phyloP scores from a whole-genome alignment of 1,140 invertebrate genomes.

The Vollenhovia emeryi region DNA sequence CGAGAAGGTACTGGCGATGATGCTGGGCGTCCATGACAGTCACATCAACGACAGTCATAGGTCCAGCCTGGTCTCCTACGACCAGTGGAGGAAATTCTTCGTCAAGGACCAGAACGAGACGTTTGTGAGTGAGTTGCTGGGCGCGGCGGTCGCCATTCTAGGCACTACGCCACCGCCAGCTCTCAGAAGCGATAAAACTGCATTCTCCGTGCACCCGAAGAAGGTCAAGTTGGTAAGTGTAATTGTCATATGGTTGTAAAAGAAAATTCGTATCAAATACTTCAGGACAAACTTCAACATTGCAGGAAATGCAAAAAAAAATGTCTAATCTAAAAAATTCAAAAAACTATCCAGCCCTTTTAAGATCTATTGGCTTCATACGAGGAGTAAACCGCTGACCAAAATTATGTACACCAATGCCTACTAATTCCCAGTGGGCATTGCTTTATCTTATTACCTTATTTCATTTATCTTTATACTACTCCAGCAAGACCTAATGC shows the following conservation, averaged over 20 bases:
- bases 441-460: too few relatives aligned
- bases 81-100: constrained; percentile 91
- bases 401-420: too few relatives aligned
- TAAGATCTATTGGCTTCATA: too few relatives aligned
- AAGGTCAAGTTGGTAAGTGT: constrained; percentile 91
- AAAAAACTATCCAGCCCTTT: not conserved
- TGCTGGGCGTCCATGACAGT: constrained; percentile 90
- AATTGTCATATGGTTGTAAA: not conserved
- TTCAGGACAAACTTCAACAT: not conserved
- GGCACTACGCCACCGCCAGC: constrained; percentile 87
- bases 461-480: too few relatives aligned
- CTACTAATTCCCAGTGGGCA: too few relatives aligned
- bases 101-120: constrained; percentile 92
- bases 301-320: not conserved
- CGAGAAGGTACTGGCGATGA: constrained; percentile 91
- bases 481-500: too few relatives aligned
- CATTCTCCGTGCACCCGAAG: constrained; percentile 92
- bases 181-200: constrained; percentile 86
- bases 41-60: constrained; percentile 88
- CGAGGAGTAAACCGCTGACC: too few relatives aligned
- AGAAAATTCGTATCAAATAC: not conserved
- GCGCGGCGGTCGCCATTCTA: constrained; percentile 91
- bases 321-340: not conserved
- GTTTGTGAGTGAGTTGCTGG: constrained; percentile 92
- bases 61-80: constrained; percentile 89